These are phyloP conservation scores for Caenorhabditis drosophilae DNA, from an alignment of 2,888 invertebrate genomes.

Conservation along the genomic window DNA sequence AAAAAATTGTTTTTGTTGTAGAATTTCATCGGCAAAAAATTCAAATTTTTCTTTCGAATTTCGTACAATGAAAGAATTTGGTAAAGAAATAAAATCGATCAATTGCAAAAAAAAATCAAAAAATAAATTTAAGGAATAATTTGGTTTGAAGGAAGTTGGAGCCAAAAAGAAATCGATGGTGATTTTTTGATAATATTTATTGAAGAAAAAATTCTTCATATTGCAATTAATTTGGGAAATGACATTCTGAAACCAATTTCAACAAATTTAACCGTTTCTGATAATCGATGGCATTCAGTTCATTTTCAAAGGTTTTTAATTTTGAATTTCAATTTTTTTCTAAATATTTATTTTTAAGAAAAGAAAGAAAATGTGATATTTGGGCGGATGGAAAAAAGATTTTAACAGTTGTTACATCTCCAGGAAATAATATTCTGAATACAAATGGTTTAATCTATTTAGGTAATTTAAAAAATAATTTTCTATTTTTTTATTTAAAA, in stretches of 20 bases:
- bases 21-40: slow-evolving; percentile 21
- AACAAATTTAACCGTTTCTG: slow-evolving; percentile 38
- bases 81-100: too few species aligned
- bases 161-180: slow-evolving; percentile 20
- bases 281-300: slow-evolving; percentile 48
- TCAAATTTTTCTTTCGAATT: slow-evolving; percentile 48
- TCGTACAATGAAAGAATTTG: slow-evolving; percentile 30
- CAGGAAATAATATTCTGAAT: slow-evolving; percentile 44
- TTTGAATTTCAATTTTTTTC: neutral
- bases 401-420: slow-evolving; percentile 44
- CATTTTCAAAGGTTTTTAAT: slow-evolving; percentile 37
- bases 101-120: neutral
- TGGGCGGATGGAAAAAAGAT: slow-evolving; percentile 40
- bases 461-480: slow-evolving; percentile 13
- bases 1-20: slow-evolving; percentile 19
- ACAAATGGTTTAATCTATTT: slow-evolving; percentile 50
- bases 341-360: slow-evolving; percentile 33
- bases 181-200: slow-evolving; percentile 44
- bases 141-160: slow-evolving; percentile 45
- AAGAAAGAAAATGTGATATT: slow-evolving; percentile 40
- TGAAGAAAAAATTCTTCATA: slow-evolving; percentile 37
- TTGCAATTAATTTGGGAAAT: slow-evolving; percentile 49
- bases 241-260: slow-evolving; percentile 47
- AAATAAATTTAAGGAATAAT: slow-evolving; percentile 29
- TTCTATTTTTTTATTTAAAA: too few species aligned